A percentile compares a stretch with the other conserved stretches of the same genome.
phyloP scores from a whole-genome alignment of 2,113 vertebrate species.

The Colinus virginianus region DNA sequence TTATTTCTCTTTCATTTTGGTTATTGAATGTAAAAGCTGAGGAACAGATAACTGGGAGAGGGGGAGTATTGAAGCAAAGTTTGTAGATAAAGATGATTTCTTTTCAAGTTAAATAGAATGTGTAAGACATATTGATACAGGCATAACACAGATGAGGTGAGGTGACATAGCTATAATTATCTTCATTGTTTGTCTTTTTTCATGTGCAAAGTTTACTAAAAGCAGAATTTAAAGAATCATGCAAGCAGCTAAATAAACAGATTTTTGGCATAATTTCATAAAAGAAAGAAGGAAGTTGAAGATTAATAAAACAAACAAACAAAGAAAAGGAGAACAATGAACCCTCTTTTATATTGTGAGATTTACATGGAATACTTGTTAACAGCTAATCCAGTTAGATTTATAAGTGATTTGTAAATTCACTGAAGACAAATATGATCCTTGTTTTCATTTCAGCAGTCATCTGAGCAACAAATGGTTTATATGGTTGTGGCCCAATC shows the following conservation, averaged over 20 bases:
- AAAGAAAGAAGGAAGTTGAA: not conserved
- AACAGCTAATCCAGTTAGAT: not conserved
- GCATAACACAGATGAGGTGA: conserved; percentile 14
- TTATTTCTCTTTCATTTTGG: not conserved
- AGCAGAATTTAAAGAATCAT: conserved; percentile 5
- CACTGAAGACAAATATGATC: not conserved
- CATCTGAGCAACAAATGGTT: not conserved
- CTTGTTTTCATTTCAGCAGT: not conserved
- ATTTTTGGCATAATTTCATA: not conserved
- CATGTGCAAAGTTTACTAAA: conserved; percentile 3
- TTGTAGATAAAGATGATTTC: not conserved
- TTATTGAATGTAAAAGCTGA: not conserved
- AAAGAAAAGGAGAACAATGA: not conserved
- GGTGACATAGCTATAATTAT: not conserved
- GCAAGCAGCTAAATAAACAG: conserved; percentile 41
- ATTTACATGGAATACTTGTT: not conserved
- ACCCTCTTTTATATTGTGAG: not conserved
- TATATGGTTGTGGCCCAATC: not conserved
- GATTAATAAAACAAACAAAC: not conserved
- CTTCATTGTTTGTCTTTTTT: conserved; percentile 33
- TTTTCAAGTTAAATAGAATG: not conserved
- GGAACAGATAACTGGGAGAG: not conserved
- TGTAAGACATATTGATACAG: not conserved
- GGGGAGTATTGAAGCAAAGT: not conserved
- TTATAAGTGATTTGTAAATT: not conserved